These are phyloP conservation scores for Drosophila kanekoi DNA, from an alignment of 2,888 invertebrate species.

Conservation along the genomic window DNA sequence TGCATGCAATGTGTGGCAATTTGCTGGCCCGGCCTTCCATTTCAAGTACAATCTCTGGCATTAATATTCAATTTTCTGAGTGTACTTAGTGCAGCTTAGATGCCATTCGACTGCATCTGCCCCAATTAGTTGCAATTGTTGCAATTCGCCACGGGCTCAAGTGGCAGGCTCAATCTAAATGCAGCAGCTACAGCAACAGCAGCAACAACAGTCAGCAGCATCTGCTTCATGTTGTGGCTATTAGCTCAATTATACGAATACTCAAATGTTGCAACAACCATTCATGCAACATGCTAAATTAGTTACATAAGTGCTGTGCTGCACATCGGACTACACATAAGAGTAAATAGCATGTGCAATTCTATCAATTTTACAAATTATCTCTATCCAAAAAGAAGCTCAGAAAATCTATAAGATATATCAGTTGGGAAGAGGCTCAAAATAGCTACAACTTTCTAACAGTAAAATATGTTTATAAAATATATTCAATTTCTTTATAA, in stretches of 20 bases:
- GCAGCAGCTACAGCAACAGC: constrained; percentile 9
- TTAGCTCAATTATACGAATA: constrained; percentile 38
- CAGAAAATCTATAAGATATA: neutral
- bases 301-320: constrained; percentile 13
- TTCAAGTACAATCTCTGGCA: constrained; percentile 66
- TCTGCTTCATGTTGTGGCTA: constrained; percentile 31
- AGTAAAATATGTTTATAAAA: too few species aligned
- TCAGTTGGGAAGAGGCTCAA: neutral
- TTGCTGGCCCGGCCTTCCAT: constrained; percentile 43
- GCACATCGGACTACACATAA: neutral
- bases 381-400: neutral
- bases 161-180: constrained; percentile 29
- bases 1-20: constrained; percentile 72
- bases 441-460: too few species aligned
- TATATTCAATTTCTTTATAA: too few species aligned
- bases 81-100: constrained; percentile 70
- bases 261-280: constrained; percentile 28
- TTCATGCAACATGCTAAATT: constrained; percentile 36
- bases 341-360: neutral
- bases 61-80: constrained; percentile 79
- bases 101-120: constrained; percentile 37
- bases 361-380: neutral
- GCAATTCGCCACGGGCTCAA: constrained; percentile 56
- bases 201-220: constrained; percentile 4
- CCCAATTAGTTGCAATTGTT: constrained; percentile 75